Evolutionary conservation across 2,888 invertebrate genomes (phyloP).

Genomic region (Yponomeuta cagnagella): DNA sequence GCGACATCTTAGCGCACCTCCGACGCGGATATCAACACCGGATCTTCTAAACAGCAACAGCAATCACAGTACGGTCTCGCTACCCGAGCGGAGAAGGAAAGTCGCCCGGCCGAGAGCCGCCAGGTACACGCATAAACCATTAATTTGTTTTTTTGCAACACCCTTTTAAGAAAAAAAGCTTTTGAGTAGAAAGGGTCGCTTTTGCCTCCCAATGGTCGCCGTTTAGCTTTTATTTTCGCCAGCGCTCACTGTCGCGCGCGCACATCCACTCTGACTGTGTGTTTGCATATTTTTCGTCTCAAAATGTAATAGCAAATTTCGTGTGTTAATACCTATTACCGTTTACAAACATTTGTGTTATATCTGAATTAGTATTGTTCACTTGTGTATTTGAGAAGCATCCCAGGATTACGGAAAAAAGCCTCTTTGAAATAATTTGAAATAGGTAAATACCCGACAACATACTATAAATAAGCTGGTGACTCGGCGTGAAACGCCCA

Average conservation of each 20-base stretch:
- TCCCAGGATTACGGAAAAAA: too few relatives aligned
- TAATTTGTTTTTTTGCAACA: conserved; percentile 10
- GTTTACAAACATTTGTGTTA: not conserved
- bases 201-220: not conserved
- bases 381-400: not conserved
- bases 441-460: too few relatives aligned
- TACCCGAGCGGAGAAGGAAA: conserved; percentile 65
- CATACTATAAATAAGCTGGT: too few relatives aligned
- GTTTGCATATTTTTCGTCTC: not conserved
- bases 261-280: not conserved
- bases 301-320: not conserved
- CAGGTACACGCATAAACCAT: conserved; percentile 34
- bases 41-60: conserved; percentile 68
- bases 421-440: too few relatives aligned
- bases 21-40: conserved; percentile 64
- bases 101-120: conserved; percentile 53
- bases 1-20: conserved; percentile 63
- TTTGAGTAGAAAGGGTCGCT: not conserved
- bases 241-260: not conserved
- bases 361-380: not conserved
- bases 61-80: conserved; percentile 65
- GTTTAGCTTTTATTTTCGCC: not conserved
- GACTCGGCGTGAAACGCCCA: too few relatives aligned
- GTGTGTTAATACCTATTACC: not conserved
- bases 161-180: not conserved